Evolutionary conservation across 1,140 invertebrate species (phyloP).

Genomic region (Tetramorium simillimum): DNA sequence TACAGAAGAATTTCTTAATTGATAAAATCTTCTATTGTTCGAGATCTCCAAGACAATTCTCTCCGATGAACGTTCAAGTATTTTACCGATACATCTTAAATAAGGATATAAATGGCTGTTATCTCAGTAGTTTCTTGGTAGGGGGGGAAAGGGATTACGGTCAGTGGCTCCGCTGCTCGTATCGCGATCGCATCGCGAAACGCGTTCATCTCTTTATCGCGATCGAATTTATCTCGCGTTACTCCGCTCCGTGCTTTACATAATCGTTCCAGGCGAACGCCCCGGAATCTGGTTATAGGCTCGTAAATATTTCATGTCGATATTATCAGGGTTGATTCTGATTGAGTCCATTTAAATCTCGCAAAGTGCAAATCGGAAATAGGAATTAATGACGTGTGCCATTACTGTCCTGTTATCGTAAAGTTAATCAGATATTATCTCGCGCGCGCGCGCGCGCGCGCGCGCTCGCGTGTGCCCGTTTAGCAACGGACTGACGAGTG

Average conservation of each 20-base stretch:
- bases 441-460: neutral
- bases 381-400: slow-evolving; percentile 39
- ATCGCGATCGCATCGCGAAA: slow-evolving; percentile 13
- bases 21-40: neutral
- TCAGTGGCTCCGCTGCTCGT: neutral
- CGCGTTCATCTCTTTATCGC: slow-evolving; percentile 37
- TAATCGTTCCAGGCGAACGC: slow-evolving; percentile 53
- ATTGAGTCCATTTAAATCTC: slow-evolving; percentile 34
- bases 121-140: neutral
- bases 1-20: neutral
- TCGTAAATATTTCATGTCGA: slow-evolving; percentile 52
- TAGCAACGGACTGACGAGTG: neutral
- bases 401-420: slow-evolving; percentile 14
- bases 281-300: slow-evolving; percentile 31
- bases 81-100: neutral
- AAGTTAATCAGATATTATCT: slow-evolving; percentile 24
- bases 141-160: neutral
- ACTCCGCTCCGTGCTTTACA: slow-evolving; percentile 17
- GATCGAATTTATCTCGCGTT: slow-evolving; percentile 49
- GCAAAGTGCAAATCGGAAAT: slow-evolving; percentile 21
- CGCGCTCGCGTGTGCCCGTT: neutral
- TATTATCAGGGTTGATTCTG: slow-evolving; percentile 38
- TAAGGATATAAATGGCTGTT: neutral
- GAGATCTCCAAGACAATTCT: neutral
- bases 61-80: neutral